A percentile compares a stretch with the other conserved stretches of the same genome.
Conservation (phyloP, 2,888 invertebrate species). For the Trachelus stipa region DNA sequence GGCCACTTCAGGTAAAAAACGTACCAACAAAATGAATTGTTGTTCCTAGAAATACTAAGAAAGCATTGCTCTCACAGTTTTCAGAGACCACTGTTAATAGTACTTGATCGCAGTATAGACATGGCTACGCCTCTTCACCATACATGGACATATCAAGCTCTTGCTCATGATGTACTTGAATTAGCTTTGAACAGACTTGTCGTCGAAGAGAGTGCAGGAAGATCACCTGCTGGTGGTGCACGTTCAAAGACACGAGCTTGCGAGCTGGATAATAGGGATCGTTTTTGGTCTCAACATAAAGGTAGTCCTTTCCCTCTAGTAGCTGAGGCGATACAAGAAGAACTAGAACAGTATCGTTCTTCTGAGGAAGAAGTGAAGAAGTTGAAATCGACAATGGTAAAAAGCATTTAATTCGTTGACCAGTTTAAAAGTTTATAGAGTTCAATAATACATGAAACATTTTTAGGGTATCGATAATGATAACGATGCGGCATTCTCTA, state of each 20-base stretch:
- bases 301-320: slow-evolving; percentile 94
- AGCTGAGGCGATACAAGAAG: slow-evolving; percentile 98
- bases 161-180: slow-evolving; percentile 96
- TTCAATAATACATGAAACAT: slow-evolving; percentile 4
- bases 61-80: slow-evolving; percentile 76
- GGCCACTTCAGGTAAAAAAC: slow-evolving; percentile 70
- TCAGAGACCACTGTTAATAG: slow-evolving; percentile 91
- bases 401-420: not conserved
- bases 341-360: slow-evolving; percentile 91
- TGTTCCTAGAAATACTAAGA: not conserved
- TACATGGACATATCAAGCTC: slow-evolving; percentile 99
- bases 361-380: slow-evolving; percentile 98
- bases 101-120: slow-evolving; percentile 94
- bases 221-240: slow-evolving; percentile 72
- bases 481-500: slow-evolving; percentile 84
- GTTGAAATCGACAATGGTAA: slow-evolving; percentile 89
- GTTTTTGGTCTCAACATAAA: slow-evolving; percentile 94
- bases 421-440: not conserved
- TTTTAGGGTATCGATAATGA: slow-evolving; percentile 84
- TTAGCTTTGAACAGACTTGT: slow-evolving; percentile 87
- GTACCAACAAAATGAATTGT: not conserved
- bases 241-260: slow-evolving; percentile 86
- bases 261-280: slow-evolving; percentile 90
- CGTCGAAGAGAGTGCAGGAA: slow-evolving; percentile 73
- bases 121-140: slow-evolving; percentile 98